Conservation (phyloP, 1,140 invertebrate genomes). For the Doryteuthis pealeii region DNA sequence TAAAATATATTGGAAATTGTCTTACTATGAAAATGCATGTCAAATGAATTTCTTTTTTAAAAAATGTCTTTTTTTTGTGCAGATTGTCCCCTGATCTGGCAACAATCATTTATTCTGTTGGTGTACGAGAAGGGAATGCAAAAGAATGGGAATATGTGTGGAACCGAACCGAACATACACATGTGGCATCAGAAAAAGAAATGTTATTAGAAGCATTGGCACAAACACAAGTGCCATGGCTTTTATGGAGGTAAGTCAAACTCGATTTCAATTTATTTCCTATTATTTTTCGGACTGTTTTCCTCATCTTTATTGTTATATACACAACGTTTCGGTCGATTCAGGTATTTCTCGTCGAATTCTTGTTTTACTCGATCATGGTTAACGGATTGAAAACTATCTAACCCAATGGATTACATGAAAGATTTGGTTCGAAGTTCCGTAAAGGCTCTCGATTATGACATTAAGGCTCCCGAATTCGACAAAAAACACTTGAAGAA, state of each 20-base stretch:
- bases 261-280: neutral
- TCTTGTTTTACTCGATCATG: neutral
- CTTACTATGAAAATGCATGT: too few species aligned
- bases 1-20: too few species aligned
- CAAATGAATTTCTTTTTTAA: too few species aligned
- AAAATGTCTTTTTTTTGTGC: neutral
- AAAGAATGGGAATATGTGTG: conserved; percentile 51
- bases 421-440: too few species aligned
- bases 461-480: too few species aligned
- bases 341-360: neutral
- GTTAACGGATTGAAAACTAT: too few species aligned
- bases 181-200: conserved; percentile 42
- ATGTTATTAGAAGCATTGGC: conserved; percentile 48
- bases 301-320: too few species aligned
- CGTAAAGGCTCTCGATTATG: too few species aligned
- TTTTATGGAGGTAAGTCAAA: conserved; percentile 42
- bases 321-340: too few species aligned
- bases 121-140: conserved; percentile 44
- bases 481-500: too few species aligned
- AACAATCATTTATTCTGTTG: conserved; percentile 46
- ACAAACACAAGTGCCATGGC: conserved; percentile 47
- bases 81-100: conserved; percentile 47
- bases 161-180: conserved; percentile 36
- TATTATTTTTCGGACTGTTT: too few species aligned
- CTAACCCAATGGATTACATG: too few species aligned